Percentiles rank a stretch among this genome's conserved stretches.
Conservation (phyloP, 2,888 invertebrate genomes). For the Timema cristinae region DNA sequence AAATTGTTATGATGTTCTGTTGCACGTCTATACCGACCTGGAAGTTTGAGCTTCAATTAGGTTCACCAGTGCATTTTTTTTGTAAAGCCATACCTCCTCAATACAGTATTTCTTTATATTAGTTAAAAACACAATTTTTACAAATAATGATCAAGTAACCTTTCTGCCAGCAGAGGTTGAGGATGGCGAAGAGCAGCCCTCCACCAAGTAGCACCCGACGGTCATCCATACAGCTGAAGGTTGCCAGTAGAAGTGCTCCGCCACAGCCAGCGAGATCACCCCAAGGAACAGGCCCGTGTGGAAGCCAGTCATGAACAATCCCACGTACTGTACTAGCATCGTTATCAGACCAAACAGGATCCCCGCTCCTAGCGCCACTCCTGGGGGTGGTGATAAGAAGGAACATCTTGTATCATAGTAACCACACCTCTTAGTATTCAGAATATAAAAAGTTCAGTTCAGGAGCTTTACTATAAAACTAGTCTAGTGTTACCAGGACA, state of each 20-base stretch:
- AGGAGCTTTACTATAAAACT: no score
- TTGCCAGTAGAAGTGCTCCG: constrained; percentile 55
- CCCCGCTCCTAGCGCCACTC: constrained; percentile 68
- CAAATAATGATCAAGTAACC: constrained; percentile 42
- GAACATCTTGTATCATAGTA: no score
- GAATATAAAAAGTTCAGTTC: no score
- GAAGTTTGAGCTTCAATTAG: no score
- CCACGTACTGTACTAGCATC: constrained; percentile 77
- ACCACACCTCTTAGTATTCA: no score
- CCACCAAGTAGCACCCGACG: constrained; percentile 63
- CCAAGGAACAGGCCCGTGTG: constrained; percentile 67
- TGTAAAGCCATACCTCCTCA: no score
- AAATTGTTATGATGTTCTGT: no score
- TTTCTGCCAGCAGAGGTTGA: constrained; percentile 73
- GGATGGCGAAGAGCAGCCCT: constrained; percentile 64
- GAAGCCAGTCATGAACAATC: constrained; percentile 75
- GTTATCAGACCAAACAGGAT: constrained; percentile 74
- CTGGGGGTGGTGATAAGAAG: constrained; percentile 42
- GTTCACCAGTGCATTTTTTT: no score
- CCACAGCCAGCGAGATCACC: constrained; percentile 55
- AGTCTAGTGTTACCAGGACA: not conserved
- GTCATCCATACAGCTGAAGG: constrained; percentile 65
- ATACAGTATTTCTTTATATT: no score
- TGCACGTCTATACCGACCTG: no score
- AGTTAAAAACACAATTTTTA: no score